Evolutionary conservation across 2,113 vertebrate species (phyloP), one percentile per base, ranked within the genome.

Genomic region (Dendrocopos noguchii): DNA sequence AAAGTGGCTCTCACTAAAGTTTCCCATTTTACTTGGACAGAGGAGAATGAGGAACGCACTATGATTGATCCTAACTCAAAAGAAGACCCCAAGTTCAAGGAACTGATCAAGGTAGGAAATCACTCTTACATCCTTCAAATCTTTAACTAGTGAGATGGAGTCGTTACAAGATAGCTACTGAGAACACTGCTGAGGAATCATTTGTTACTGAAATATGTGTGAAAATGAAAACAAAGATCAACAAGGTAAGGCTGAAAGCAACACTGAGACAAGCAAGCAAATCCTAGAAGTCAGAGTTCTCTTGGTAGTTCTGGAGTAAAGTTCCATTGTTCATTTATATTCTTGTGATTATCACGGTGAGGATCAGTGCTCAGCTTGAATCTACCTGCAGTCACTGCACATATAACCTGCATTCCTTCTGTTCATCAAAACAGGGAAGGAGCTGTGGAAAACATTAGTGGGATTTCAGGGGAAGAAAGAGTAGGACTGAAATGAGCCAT

Each of bases 51-150:
- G 39, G 99, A 99, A 24, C 98, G 98, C 70, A 98, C 97, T 3
- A 99, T 99, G 98, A 97, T 99, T 11, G 98, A 99, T 92, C 99
- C 99, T 19, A 98, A 97, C 39, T 99, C 99, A 6, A 98, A 98
- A 94, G 99, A 99, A 12, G 98, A 98, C 77, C 97, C 98, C 67
- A 99, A 98, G 82, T 99, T 99, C 95, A 99, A 99, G 98, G 99
- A 99, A 44, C 98, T 99, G 29, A 97, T 99, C 88, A 99, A 99
- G 98, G 99, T 99, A 97, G 74, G 96, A 71, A 46, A 72, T 73
- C 5, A 20, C 6, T 52, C 1, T 67, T 68, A 42, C 67, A 17
- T 22, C 9, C 7, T 80, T 28, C 18, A 84, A 9, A 29, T 13
- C 25, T 65, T 67, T 39, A 25, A 20, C 27, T 67, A 7, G 57